These are phyloP conservation scores for Parauchenoglanis punctatus DNA, from an alignment of 2,797 vertebrate genomes.

Conservation along the genomic window DNA sequence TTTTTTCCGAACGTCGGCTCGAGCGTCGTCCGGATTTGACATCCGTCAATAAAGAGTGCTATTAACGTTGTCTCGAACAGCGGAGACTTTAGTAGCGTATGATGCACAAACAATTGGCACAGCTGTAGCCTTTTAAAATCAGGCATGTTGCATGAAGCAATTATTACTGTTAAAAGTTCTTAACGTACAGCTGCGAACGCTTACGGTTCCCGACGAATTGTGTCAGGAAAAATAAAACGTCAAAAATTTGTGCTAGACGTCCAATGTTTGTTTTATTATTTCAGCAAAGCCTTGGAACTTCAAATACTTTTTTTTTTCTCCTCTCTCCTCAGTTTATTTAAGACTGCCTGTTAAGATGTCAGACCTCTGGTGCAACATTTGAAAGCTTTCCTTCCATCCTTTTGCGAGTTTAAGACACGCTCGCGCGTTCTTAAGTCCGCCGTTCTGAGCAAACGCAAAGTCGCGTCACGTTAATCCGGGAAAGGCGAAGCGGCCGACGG, in stretches of 20 bases:
- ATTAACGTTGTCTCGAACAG: neutral
- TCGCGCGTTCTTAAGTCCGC: slow-evolving; percentile 47
- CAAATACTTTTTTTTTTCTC: neutral
- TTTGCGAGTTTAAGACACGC: neutral
- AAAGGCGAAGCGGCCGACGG: slow-evolving; percentile 6
- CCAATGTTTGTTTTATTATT: neutral
- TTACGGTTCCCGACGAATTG: neutral
- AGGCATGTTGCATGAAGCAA: neutral
- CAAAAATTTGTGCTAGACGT: neutral
- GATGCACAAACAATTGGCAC: neutral
- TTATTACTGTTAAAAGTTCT: slow-evolving; percentile 17
- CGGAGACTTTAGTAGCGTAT: neutral
- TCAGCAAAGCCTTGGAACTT: slow-evolving; percentile 6
- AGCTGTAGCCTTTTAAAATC: slow-evolving; percentile 14
- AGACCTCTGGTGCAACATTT: slow-evolving; percentile 3
- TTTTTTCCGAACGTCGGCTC: neutral
- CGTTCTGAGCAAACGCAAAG: neutral
- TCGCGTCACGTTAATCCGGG: slow-evolving; percentile 19
- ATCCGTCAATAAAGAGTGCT: neutral
- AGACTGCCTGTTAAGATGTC: neutral
- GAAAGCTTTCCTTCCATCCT: neutral
- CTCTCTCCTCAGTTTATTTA: neutral
- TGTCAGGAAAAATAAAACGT: slow-evolving; percentile 21
- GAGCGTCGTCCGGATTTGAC: neutral
- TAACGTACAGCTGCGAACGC: neutral